Evolutionary conservation across 2,113 vertebrate species (phyloP).

Genomic region (Paramisgurnus dabryanus): DNA sequence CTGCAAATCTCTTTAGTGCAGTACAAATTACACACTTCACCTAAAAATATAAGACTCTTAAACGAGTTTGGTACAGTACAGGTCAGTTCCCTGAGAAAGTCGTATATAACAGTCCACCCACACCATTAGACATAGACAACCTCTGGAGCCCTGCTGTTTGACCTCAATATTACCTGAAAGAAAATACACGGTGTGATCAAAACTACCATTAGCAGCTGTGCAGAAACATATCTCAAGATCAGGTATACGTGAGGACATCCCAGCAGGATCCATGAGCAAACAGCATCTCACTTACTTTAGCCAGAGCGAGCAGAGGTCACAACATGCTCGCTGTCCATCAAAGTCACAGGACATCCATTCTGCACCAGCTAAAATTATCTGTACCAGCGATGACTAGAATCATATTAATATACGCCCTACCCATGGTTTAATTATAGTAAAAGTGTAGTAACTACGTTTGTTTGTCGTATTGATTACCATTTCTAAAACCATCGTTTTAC

Average conservation of each 20-base stretch:
- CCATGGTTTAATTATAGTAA: too few relatives aligned
- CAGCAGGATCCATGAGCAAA: background rate
- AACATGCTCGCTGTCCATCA: background rate
- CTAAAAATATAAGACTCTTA: background rate
- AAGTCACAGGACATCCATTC: background rate
- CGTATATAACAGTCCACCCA: background rate
- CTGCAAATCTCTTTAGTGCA: background rate
- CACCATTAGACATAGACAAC: background rate
- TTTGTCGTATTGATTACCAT: too few relatives aligned
- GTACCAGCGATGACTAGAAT: background rate
- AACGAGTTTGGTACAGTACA: background rate
- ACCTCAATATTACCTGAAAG: constrained; percentile 17
- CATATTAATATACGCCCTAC: too few relatives aligned
- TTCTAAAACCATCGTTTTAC: too few relatives aligned
- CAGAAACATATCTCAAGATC: constrained; percentile 12
- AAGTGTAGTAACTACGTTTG: too few relatives aligned
- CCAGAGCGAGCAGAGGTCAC: background rate
- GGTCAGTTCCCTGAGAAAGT: background rate
- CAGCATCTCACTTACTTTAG: background rate
- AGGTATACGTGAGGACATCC: background rate
- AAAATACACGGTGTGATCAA: constrained; percentile 2
- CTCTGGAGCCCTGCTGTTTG: constrained; percentile 27
- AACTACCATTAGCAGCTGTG: constrained; percentile 7
- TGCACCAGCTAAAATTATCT: background rate
- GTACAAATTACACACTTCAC: background rate